A percentile compares a stretch with the other conserved stretches of the same genome.
These are phyloP conservation scores for Setophaga petechia DNA, from an alignment of 2,113 vertebrate species.

Conservation along the genomic window DNA sequence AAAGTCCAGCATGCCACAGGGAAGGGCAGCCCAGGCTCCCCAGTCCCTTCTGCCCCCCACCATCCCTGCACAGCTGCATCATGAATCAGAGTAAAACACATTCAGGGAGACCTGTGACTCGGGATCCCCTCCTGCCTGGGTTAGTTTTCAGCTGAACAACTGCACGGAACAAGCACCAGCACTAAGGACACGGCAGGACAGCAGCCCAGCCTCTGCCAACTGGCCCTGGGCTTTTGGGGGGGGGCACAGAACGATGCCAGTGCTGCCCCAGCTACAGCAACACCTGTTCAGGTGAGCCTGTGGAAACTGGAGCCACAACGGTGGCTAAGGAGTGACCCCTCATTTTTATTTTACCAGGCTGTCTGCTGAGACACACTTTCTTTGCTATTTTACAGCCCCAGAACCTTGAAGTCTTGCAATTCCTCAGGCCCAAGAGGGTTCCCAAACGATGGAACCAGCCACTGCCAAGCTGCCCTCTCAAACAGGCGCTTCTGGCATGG, in stretches of 20 bases:
- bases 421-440: fast-evolving
- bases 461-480: neutral
- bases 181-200: too few relatives aligned
- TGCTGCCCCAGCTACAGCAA: neutral
- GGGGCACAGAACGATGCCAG: fast-evolving
- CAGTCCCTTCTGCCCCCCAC: neutral
- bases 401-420: neutral
- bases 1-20: neutral
- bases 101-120: neutral
- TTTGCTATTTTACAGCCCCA: neutral
- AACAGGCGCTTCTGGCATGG: neutral
- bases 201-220: fast-evolving
- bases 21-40: neutral
- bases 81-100: neutral
- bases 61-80: neutral
- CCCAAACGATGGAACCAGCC: fast-evolving
- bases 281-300: neutral
- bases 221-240: neutral
- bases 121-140: neutral
- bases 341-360: neutral
- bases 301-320: neutral
- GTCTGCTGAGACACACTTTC: fast-evolving
- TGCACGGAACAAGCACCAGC: neutral
- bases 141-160: fast-evolving
- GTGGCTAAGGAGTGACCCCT: neutral